Conservation (phyloP, 2,888 invertebrate species). For the Trissonchulus latispiculum region DNA sequence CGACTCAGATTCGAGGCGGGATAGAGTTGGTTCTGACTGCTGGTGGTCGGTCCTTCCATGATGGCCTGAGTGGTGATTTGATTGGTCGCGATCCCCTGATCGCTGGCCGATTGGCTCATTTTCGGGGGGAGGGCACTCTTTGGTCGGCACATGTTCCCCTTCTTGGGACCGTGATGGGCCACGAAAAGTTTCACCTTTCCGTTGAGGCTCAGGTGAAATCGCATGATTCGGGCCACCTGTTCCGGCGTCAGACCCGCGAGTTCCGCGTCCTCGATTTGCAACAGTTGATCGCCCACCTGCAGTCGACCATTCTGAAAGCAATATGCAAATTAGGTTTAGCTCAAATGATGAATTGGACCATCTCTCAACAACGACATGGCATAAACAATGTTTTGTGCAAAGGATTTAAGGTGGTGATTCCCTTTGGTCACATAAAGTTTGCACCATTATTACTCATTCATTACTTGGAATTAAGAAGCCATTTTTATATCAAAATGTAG, state of each 20-base stretch:
- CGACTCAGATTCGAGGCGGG: neutral
- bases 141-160: neutral
- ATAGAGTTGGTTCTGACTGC: neutral
- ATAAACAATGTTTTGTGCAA: too few relatives aligned
- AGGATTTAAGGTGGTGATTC: too few relatives aligned
- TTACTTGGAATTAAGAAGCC: too few relatives aligned
- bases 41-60: neutral
- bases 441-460: too few relatives aligned
- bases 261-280: neutral
- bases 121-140: neutral
- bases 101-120: neutral
- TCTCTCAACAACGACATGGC: too few relatives aligned
- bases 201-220: neutral
- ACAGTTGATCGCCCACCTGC: slow-evolving; percentile 16
- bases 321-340: neutral
- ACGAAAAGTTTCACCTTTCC: slow-evolving; percentile 6
- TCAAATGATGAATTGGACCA: too few relatives aligned
- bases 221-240: slow-evolving; percentile 15
- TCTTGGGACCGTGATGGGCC: slow-evolving; percentile 2
- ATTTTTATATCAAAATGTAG: too few relatives aligned
- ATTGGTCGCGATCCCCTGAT: neutral
- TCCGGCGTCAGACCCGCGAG: slow-evolving; percentile 18
- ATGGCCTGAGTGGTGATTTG: neutral
- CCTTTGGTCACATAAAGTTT: too few relatives aligned
- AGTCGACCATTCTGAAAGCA: slow-evolving; percentile 15